These are phyloP conservation scores for Chaetophractus vellerosus DNA, from an alignment of 2,797 vertebrate species.

Conservation along the genomic window DNA sequence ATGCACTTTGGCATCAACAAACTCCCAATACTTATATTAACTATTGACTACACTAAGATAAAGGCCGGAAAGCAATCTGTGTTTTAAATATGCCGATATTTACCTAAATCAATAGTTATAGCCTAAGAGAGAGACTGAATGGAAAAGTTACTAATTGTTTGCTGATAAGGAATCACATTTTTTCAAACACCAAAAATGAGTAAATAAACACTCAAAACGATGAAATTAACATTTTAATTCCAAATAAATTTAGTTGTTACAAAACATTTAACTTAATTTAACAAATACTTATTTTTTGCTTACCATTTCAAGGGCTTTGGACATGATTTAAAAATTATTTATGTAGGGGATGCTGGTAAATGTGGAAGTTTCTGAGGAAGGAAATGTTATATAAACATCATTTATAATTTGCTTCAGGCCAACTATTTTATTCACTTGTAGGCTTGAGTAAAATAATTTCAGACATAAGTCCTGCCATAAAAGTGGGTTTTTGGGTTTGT, in stretches of 20 bases:
- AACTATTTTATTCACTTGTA: neutral
- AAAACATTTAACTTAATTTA: neutral
- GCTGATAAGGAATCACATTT: neutral
- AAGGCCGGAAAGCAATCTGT: neutral
- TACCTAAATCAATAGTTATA: neutral
- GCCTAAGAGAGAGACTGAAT: neutral
- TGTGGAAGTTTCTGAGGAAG: neutral
- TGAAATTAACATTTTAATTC: neutral
- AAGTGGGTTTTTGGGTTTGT: neutral
- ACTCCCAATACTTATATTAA: neutral
- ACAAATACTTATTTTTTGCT: neutral
- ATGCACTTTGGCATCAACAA: neutral
- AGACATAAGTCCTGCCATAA: neutral
- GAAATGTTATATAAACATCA: neutral
- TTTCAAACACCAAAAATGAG: neutral
- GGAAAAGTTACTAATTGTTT: neutral
- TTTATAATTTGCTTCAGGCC: neutral
- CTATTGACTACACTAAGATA: neutral
- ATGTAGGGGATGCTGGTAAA: neutral
- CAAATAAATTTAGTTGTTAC: neutral
- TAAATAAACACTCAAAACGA: neutral
- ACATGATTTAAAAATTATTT: neutral
- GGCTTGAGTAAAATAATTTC: neutral
- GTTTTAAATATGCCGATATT: slow-evolving; percentile 58
- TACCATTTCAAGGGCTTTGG: neutral